phyloP scores from a whole-genome alignment of 2,797 vertebrate genomes.

The Liasis olivaceus region DNA sequence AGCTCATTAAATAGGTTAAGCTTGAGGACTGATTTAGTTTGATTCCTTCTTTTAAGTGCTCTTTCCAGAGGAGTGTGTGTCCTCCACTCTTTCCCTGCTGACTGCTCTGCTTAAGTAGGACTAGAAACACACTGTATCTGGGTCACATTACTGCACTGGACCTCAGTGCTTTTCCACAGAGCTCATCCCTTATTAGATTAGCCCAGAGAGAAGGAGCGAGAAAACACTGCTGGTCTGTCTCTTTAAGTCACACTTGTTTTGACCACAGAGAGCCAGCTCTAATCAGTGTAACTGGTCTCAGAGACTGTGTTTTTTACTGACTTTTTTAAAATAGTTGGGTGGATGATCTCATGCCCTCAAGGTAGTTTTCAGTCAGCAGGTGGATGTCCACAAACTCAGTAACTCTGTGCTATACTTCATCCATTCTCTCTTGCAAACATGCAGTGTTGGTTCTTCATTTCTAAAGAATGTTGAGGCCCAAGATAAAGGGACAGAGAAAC shows the following conservation, averaged over 20 bases:
- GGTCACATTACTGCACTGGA: constrained; percentile 24
- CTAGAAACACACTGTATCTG: constrained; percentile 14
- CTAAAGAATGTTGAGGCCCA: not conserved
- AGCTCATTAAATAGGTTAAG: constrained; percentile 33
- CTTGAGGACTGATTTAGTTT: constrained; percentile 26
- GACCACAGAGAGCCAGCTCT: not conserved
- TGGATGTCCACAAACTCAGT: not conserved
- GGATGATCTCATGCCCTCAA: not conserved
- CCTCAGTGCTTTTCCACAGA: constrained; percentile 18
- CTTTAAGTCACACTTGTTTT: constrained; percentile 11
- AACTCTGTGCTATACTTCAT: not conserved
- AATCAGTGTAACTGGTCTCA: not conserved
- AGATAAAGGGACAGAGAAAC: not conserved
- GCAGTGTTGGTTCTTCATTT: not conserved
- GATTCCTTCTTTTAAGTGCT: constrained; percentile 27
- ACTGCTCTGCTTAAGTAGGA: not conserved
- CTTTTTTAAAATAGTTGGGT: not conserved
- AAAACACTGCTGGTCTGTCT: not conserved
- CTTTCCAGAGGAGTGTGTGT: constrained; percentile 11
- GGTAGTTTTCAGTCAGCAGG: not conserved
- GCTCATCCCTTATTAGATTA: constrained; percentile 29
- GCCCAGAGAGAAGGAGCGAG: not conserved
- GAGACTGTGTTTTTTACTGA: not conserved
- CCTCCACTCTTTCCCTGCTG: not conserved
- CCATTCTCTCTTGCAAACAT: not conserved